These are phyloP conservation scores for Actinia equina DNA, from an alignment of 64 coral and sea anemone genomes.

Conservation along the genomic window DNA sequence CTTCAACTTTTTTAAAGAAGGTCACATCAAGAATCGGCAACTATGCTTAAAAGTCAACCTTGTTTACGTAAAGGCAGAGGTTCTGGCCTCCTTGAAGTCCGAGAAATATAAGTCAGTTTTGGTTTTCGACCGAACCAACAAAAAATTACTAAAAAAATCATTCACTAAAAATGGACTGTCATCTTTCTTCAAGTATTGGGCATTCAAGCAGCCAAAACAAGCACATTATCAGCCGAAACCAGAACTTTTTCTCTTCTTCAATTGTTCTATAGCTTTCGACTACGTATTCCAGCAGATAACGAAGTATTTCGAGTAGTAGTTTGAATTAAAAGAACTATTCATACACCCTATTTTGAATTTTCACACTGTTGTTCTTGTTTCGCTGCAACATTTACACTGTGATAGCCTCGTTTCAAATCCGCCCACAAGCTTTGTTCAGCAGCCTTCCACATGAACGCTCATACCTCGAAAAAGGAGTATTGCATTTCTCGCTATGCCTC, in stretches of 20 bases:
- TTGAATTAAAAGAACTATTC: neutral
- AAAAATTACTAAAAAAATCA: slow-evolving; percentile 5
- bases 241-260: slow-evolving; percentile 16
- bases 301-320: neutral
- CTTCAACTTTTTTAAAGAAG: slow-evolving; percentile 50
- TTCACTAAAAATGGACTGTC: no score
- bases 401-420: slow-evolving; percentile 15
- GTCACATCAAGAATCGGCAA: slow-evolving; percentile 24
- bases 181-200: neutral
- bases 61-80: slow-evolving; percentile 32
- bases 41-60: neutral
- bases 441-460: neutral
- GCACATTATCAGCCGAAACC: slow-evolving; percentile 29
- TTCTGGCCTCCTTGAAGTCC: slow-evolving; percentile 21
- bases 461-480: neutral
- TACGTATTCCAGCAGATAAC: neutral
- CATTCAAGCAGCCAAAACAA: slow-evolving; percentile 23
- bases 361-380: neutral
- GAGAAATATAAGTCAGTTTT: slow-evolving; percentile 21
- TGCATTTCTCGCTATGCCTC: no score
- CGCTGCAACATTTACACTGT: neutral
- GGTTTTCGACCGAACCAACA: neutral
- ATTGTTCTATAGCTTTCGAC: slow-evolving; percentile 15
- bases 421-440: neutral
- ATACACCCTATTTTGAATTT: neutral